phyloP scores from a whole-genome alignment of 2,797 vertebrate genomes.

The Thamnophis elegans region DNA sequence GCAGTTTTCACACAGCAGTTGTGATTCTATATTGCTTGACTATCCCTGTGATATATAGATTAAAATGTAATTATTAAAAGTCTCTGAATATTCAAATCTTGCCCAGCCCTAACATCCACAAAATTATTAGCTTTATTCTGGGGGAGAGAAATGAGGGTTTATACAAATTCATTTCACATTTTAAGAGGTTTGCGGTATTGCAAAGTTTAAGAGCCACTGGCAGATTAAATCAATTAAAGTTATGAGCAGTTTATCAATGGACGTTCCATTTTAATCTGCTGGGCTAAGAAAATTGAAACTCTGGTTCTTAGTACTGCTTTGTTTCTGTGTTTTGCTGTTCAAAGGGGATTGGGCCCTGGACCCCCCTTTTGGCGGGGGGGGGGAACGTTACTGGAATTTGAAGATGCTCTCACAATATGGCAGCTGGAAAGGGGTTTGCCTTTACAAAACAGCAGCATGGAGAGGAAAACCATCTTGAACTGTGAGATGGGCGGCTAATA shows the following conservation, averaged over 20 bases:
- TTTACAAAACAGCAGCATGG: not conserved
- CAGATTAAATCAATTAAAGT: not conserved
- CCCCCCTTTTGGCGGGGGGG: not conserved
- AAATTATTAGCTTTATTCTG: not conserved
- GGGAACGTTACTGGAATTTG: not conserved
- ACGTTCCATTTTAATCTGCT: not conserved
- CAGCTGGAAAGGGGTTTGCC: not conserved
- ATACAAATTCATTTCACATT: not conserved
- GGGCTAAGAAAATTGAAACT: not conserved
- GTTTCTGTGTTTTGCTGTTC: not conserved
- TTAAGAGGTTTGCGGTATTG: not conserved
- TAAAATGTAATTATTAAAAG: not conserved
- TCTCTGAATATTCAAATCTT: not conserved
- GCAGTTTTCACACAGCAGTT: not conserved
- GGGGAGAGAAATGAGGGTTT: not conserved
- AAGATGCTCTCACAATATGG: not conserved
- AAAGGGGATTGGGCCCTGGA: not conserved
- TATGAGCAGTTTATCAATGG: not conserved
- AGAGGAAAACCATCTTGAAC: not conserved
- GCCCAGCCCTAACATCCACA: not conserved
- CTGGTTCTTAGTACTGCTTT: not conserved
- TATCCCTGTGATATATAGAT: not conserved
- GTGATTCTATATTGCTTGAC: not conserved
- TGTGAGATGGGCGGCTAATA: not conserved
- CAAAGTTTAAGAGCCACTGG: not conserved